phyloP scores from a whole-genome alignment of 2,797 vertebrate genomes.

The Austrolebias charrua region DNA sequence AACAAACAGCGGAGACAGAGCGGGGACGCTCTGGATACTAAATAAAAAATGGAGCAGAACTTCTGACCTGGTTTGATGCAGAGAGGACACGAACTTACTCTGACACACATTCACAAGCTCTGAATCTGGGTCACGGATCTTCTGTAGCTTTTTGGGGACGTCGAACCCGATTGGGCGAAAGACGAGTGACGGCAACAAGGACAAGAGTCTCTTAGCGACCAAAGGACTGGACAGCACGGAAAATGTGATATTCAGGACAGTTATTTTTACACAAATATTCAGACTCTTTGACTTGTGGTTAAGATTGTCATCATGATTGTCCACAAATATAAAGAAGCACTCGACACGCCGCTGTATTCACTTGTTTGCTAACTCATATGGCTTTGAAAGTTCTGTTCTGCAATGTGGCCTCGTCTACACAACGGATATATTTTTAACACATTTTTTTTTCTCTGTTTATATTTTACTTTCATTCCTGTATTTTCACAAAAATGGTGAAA shows the following conservation, averaged over 20 bases:
- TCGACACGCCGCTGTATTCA: conserved; percentile 40
- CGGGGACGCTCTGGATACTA: conserved; percentile 21
- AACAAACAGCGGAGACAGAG: neutral
- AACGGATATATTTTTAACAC: no score
- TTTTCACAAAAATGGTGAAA: no score
- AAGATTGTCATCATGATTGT: conserved; percentile 31
- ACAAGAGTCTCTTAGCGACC: conserved; percentile 18
- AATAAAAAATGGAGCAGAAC: conserved; percentile 43
- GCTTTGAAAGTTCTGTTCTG: conserved; percentile 19
- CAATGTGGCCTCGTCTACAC: no score
- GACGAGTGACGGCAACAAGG: conserved; percentile 11
- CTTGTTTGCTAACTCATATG: conserved; percentile 16
- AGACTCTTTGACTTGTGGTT: conserved; percentile 47
- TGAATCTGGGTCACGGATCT: conserved; percentile 38
- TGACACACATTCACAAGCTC: conserved; percentile 44
- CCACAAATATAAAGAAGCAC: conserved; percentile 53
- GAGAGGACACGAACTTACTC: conserved; percentile 23
- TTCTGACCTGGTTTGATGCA: conserved; percentile 55
- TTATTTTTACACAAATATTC: conserved; percentile 65
- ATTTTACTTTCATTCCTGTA: no score
- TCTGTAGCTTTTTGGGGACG: conserved; percentile 30
- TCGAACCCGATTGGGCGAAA: conserved; percentile 21
- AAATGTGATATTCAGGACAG: conserved; percentile 54
- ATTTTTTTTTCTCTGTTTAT: no score
- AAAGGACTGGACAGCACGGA: conserved; percentile 14